Conservation (phyloP, 1,140 invertebrate genomes). For the Copidosoma floridanum region DNA sequence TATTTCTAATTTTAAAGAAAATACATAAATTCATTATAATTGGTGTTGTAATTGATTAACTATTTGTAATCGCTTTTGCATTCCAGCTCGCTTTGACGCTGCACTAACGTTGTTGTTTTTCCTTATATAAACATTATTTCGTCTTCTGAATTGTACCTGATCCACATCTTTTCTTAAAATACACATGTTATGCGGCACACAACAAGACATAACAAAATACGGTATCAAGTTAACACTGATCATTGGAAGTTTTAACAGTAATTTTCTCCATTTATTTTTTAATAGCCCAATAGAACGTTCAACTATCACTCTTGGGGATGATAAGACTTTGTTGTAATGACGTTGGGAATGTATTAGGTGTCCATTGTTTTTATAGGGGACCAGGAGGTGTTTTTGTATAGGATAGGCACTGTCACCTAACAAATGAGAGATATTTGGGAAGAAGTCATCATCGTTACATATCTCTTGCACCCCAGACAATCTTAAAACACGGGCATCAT, state of each 20-base stretch:
- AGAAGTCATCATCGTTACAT: not conserved
- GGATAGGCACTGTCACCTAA: constrained; percentile 22
- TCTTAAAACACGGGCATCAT: constrained; percentile 32
- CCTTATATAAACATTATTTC: not conserved
- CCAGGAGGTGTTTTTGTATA: not conserved
- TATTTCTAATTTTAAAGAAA: too few relatives aligned
- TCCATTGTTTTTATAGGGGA: not conserved
- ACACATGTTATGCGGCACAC: not conserved
- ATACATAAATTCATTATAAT: too few relatives aligned
- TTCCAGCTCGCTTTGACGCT: not conserved
- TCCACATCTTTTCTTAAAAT: not conserved
- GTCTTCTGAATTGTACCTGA: not conserved
- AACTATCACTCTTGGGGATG: not conserved
- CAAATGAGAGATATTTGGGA: constrained; percentile 1
- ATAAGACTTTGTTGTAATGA: not conserved
- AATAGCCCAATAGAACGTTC: not conserved
- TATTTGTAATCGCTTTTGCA: not conserved
- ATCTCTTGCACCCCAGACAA: constrained; percentile 23
- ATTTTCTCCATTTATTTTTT: not conserved
- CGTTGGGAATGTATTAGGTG: not conserved
- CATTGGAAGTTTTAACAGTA: too few relatives aligned
- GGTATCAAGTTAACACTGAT: not conserved
- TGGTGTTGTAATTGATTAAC: too few relatives aligned
- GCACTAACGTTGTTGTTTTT: not conserved
- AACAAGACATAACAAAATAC: not conserved